These are phyloP conservation scores for Spondyliosoma cantharus DNA, from an alignment of 2,797 vertebrate species.

Conservation along the genomic window DNA sequence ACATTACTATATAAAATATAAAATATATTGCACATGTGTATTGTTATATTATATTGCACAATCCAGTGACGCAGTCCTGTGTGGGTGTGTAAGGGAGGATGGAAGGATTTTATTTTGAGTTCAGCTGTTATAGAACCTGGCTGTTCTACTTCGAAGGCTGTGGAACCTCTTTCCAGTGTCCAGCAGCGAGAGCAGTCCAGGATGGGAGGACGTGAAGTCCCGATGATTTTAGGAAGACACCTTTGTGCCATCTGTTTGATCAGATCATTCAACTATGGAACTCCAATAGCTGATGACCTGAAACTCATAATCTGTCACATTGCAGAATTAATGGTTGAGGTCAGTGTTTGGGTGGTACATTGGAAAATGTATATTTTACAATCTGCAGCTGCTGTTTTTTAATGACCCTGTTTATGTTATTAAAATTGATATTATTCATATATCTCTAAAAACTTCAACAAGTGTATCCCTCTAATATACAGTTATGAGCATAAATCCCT, in stretches of 20 bases:
- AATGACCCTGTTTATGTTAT: background rate
- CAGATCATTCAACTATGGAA: background rate
- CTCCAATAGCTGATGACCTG: background rate
- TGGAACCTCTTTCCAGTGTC: background rate
- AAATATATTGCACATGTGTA: no score
- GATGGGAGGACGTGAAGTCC: background rate
- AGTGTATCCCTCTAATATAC: no score
- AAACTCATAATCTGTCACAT: background rate
- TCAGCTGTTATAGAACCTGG: background rate
- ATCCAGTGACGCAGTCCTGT: no score
- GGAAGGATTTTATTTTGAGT: background rate
- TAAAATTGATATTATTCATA: background rate
- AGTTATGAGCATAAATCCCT: background rate
- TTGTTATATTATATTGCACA: no score
- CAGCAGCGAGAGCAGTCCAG: background rate
- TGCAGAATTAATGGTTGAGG: background rate
- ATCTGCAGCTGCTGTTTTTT: background rate
- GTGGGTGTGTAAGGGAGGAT: no score
- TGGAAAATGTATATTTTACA: no score
- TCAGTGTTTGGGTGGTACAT: background rate
- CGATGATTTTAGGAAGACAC: background rate
- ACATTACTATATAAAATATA: no score
- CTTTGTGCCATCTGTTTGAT: background rate
- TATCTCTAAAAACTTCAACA: background rate
- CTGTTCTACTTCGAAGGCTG: background rate